Evolutionary conservation across 2,797 vertebrate genomes (phyloP).

Genomic region (Myotis findleyi): DNA sequence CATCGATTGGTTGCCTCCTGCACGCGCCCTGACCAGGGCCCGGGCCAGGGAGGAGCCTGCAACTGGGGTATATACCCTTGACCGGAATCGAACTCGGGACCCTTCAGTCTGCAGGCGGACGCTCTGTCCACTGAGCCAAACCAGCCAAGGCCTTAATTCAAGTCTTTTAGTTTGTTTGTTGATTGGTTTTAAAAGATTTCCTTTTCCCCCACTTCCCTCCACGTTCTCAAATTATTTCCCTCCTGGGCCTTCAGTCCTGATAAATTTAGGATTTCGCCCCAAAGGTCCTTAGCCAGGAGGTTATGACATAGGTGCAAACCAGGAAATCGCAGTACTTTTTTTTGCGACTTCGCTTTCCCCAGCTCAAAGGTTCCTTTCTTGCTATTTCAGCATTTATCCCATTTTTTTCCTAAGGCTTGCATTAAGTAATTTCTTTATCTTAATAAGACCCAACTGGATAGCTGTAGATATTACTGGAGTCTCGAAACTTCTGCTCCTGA

Average conservation of each 20-base stretch:
- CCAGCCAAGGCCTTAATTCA: conserved; percentile 37
- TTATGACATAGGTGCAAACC: conserved; percentile 75
- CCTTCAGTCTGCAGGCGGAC: rapidly evolving
- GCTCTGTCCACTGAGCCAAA: no score
- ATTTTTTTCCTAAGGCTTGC: neutral
- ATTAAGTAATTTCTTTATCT: conserved; percentile 36
- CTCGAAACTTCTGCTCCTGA: neutral
- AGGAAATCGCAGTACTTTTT: conserved; percentile 73
- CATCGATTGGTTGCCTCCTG: neutral
- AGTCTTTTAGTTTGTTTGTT: conserved; percentile 59
- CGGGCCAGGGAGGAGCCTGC: no score
- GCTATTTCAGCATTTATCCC: neutral
- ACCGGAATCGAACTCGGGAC: neutral
- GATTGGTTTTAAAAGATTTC: conserved; percentile 50
- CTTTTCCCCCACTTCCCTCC: conserved; percentile 39
- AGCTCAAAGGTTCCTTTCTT: conserved; percentile 40
- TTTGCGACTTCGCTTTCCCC: conserved; percentile 77
- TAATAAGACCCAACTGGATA: conserved; percentile 63
- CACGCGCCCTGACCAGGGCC: no score
- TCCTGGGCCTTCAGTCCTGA: conserved; percentile 60
- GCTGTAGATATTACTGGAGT: neutral
- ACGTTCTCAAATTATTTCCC: conserved; percentile 52
- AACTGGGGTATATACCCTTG: neutral
- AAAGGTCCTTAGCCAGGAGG: conserved; percentile 71
- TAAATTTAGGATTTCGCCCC: conserved; percentile 61